Evolutionary conservation across 2,113 vertebrate genomes (phyloP).

Genomic region (Megaptera novaeangliae): DNA sequence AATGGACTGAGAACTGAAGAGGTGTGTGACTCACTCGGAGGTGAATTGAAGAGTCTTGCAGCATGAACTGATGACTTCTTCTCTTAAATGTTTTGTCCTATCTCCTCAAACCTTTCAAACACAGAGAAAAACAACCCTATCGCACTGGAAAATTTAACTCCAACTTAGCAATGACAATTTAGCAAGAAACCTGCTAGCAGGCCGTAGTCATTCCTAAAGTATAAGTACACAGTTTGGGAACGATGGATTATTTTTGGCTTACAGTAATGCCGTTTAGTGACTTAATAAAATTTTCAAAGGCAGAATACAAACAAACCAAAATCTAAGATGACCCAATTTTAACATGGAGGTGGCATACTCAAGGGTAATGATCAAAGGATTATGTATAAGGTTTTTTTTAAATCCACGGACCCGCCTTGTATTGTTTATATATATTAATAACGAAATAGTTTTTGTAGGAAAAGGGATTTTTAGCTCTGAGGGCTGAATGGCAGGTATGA

Average conservation of each 20-base stretch:
- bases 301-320: background rate
- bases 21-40: background rate
- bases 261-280: background rate
- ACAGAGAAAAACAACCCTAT: background rate
- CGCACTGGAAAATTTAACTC: slow-evolving; percentile 7
- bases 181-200: background rate
- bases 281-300: slow-evolving; percentile 16
- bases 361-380: background rate
- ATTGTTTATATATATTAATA: background rate
- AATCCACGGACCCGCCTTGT: background rate
- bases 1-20: background rate
- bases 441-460: background rate
- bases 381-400: background rate
- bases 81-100: background rate
- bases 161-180: background rate
- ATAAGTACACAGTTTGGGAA: background rate
- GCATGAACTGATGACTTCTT: background rate
- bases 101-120: background rate
- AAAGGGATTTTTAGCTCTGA: background rate
- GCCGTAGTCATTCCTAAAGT: slow-evolving; percentile 4
- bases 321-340: background rate
- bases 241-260: background rate
- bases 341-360: background rate
- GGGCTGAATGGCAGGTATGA: background rate
- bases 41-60: background rate